Evolutionary conservation across 2,113 vertebrate genomes (phyloP), one percentile per base, ranked within the genome.

Genomic region (Hippocampus barbouri): DNA sequence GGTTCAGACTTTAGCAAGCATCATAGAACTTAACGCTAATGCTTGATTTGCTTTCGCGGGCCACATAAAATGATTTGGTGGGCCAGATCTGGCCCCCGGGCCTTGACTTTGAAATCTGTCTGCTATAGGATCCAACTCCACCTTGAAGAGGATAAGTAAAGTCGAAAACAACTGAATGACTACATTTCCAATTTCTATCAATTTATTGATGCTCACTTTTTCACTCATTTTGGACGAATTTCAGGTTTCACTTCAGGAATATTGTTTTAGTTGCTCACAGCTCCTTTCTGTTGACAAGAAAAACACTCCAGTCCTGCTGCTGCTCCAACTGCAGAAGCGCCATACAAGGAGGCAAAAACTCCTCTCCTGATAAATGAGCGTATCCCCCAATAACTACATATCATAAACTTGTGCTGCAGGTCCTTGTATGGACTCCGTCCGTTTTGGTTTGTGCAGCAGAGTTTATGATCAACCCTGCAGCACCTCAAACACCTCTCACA

Each of bases 271-370:
- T 53, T 12, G 30, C 69, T 79, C 75, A 68, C 65, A 66, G 74
- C n/a, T 3, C 45, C 72, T 72, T 77, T 80, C 71, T 76, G 88
- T 88, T 89, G 87, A 90, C 86, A 88, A 81, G 79, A 82, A 84
- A 41, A 79, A 82, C 79, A 49, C 77, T 62, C 62, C 41, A 69
- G 77, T 83, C 76, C 82, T 77, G 70, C 73, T 75, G 69, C 47
- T 73, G 70, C 74, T 80, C 68, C 30, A 68, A 68, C 69, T 74
- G 72, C 74, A 77, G 75, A 74, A 90, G 76, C 76, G 86, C 92
- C 92, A 89, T 93, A 92, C 87, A 92, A 86, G 92, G 91, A 81
- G 79, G 88, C 79, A 77, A 84, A 90, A 75, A 82, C 79, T 77
- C 81, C 76, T 79, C 81, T 64, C 74, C 74, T 89, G 89, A 91